Evolutionary conservation across 1,140 invertebrate species (phyloP), one percentile per base, ranked within the genome.

Genomic region (Venustaconcha ellipsiformis): DNA sequence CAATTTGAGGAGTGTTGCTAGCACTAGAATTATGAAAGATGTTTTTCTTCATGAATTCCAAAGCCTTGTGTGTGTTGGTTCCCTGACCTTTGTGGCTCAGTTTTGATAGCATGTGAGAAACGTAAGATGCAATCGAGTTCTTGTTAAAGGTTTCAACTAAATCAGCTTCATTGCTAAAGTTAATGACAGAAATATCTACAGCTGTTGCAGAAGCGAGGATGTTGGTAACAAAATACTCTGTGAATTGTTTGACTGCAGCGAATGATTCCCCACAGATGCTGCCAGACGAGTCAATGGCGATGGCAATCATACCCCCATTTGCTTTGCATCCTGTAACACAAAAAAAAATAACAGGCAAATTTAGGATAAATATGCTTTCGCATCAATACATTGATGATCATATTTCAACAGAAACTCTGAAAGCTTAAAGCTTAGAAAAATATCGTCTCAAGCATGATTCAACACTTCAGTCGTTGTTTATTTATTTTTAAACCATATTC

Each of bases 241-340:
- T 71, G 57, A 70, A 76, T 18, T 70, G 63, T 70, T 62, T 30
- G 68, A 76, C 70, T 26, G 15, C 23, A 13, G 64, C 15, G 56
- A 70, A 76, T 56, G 70, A 71, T 15, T 69, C 68, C 48, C 55
- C 67, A 48, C 74, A 68, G n/a, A 76, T 69, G 55, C 74, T 76
- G 62, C 74, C 71, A 15, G 74, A 76, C 1, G 74, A 69, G 55
- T 76, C 74, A 5, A 76, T 37, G 37, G 37, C 37, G 37, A 37
- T 37, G 37, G 37, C 37, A 8, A 37, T 37, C 2, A 4, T 37
- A 37, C 37, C 37, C 37, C 37, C 37, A 37, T 37, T 8, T 37
- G 37, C 37, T 37, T 37, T 37, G 37, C 37, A 37, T 8, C 37
- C 37, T 37, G 37, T 37, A 37, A 2, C 37, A 37, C 37, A 37